A percentile compares a stretch with the other conserved stretches of the same genome.
These are phyloP conservation scores for Neolamprologus cancellatus DNA, from an alignment of 2,113 vertebrate genomes.

Conservation along the genomic window DNA sequence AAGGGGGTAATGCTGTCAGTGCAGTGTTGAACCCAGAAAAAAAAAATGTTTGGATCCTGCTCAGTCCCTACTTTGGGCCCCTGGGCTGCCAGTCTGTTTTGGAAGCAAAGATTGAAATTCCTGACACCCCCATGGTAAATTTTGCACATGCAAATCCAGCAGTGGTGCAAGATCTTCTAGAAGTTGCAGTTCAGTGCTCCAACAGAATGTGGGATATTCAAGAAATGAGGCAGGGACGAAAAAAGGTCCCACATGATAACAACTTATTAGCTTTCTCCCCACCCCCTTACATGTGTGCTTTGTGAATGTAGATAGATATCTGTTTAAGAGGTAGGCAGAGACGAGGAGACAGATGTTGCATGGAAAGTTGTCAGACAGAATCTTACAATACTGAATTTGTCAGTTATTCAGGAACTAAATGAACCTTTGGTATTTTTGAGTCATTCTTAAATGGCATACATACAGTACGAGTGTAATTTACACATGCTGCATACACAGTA, in stretches of 20 bases:
- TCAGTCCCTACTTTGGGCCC: constrained; percentile 29
- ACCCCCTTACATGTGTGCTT: constrained; percentile 35
- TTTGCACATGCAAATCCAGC: constrained; percentile 72
- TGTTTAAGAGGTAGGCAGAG: neutral
- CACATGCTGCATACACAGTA: constrained; percentile 3
- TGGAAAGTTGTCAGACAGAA: neutral
- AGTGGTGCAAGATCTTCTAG: constrained; percentile 12
- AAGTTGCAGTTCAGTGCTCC: constrained; percentile 18
- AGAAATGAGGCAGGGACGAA: constrained; percentile 27
- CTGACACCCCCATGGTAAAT: constrained; percentile 82
- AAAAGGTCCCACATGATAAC: constrained; percentile 41
- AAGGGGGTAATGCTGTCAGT: neutral
- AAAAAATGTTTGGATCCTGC: constrained; percentile 1
- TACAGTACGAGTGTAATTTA: constrained; percentile 1
- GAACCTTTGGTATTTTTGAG: neutral
- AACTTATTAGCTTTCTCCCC: constrained; percentile 19
- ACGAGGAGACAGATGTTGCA: neutral
- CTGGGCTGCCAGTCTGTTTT: constrained; percentile 65
- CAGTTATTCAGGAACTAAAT: neutral
- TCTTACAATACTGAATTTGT: neutral
- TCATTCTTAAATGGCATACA: neutral
- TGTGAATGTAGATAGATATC: neutral
- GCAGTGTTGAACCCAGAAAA: neutral
- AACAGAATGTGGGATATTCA: constrained; percentile 55
- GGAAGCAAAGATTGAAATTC: constrained; percentile 91